Conservation (phyloP, 2,113 vertebrate species). For the Odontophorus gujanensis region DNA sequence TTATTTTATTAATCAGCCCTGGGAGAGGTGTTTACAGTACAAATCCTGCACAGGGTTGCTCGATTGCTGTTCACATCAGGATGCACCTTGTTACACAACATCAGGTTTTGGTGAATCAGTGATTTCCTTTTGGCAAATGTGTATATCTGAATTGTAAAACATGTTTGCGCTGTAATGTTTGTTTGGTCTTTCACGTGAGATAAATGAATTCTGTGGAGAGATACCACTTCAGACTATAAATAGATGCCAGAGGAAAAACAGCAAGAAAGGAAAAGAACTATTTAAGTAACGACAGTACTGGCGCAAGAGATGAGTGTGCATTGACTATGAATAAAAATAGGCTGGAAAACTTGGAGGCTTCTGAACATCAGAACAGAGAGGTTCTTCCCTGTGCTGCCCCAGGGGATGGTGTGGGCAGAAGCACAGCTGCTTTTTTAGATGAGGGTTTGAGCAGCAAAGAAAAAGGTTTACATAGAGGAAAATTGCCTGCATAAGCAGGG, state of each 20-base stretch:
- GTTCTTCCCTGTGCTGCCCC: background rate
- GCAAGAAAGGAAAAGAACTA: background rate
- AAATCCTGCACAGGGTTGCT: background rate
- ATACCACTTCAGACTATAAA: background rate
- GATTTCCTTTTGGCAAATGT: background rate
- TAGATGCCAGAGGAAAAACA: background rate
- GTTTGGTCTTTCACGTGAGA: background rate
- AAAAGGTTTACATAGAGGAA: background rate
- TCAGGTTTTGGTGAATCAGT: background rate
- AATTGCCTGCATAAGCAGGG: background rate
- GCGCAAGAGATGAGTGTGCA: background rate
- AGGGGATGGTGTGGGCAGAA: background rate
- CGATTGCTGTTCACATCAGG: background rate
- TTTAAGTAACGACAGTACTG: background rate
- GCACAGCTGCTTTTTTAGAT: background rate
- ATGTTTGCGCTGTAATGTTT: background rate
- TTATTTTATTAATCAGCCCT: background rate
- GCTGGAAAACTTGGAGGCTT: background rate
- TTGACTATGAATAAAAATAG: background rate
- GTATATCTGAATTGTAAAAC: background rate
- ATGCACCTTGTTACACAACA: accelerated
- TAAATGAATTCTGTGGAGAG: background rate
- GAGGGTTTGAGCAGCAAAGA: background rate
- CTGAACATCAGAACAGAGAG: background rate
- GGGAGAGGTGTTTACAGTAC: background rate